Evolutionary conservation across 2,113 vertebrate species (phyloP).

Genomic region (Morone saxatilis): DNA sequence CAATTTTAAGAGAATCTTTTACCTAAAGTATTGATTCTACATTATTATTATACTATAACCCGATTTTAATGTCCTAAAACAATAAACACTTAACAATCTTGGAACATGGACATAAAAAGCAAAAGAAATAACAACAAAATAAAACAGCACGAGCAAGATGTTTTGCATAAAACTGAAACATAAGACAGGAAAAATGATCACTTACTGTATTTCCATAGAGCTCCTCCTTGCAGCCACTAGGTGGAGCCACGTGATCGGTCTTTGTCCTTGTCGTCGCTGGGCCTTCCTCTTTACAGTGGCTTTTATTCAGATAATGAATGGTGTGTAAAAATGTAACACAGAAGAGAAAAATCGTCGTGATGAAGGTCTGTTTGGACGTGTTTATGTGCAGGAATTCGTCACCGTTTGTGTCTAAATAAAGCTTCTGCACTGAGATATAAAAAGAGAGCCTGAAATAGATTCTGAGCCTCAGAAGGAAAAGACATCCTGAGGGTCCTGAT

Average conservation of each 20-base stretch:
- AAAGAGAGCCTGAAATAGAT: neutral
- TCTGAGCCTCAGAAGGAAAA: neutral
- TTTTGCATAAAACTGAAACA: neutral
- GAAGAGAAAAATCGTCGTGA: neutral
- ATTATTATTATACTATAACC: no score
- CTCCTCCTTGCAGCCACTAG: slow-evolving; percentile 9
- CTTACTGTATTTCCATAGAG: no score
- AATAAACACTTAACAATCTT: no score
- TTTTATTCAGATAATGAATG: neutral
- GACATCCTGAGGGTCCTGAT: neutral
- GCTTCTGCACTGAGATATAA: neutral
- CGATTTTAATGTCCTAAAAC: no score
- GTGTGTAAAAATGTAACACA: neutral
- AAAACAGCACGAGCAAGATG: no score
- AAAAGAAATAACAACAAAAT: no score
- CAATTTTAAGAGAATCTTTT: no score
- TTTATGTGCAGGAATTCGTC: neutral
- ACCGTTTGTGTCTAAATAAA: no score
- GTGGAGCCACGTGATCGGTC: slow-evolving; percentile 13
- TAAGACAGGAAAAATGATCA: neutral
- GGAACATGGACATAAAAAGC: no score
- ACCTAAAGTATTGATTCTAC: no score
- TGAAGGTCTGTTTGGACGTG: neutral
- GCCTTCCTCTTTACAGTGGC: neutral
- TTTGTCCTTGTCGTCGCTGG: neutral